A percentile compares a stretch with the other conserved stretches of the same genome.
phyloP scores from a whole-genome alignment of 2,113 vertebrate genomes.

The Cynoglossus semilaevis region DNA sequence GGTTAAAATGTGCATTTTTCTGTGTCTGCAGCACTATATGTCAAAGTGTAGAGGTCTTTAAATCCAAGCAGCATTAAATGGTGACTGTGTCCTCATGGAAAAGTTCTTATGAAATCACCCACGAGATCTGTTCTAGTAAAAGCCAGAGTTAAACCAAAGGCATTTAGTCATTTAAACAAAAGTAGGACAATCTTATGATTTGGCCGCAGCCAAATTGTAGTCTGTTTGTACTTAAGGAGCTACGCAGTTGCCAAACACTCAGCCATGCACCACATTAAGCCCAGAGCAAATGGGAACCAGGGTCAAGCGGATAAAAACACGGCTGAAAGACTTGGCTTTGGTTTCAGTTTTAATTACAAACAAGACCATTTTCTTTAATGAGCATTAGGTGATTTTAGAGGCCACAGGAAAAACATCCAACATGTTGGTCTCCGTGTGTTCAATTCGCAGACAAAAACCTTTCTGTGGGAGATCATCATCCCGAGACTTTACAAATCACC shows the following conservation, averaged over 20 bases:
- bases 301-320: slow-evolving; percentile 7
- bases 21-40: not conserved
- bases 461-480: slow-evolving; percentile 16
- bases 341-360: slow-evolving; percentile 1
- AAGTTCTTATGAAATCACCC: not conserved
- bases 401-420: slow-evolving; percentile 5
- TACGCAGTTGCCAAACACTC: slow-evolving; percentile 18
- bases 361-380: not conserved
- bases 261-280: not conserved
- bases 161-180: slow-evolving; percentile 3
- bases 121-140: not conserved
- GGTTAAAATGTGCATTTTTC: not conserved
- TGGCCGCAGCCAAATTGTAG: slow-evolving; percentile 6
- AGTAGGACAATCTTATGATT: slow-evolving; percentile 4
- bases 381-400: not conserved
- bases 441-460: slow-evolving; percentile 38
- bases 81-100: not conserved
- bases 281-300: not conserved
- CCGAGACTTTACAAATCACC: slow-evolving; percentile 7
- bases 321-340: not conserved
- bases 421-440: slow-evolving; percentile 18
- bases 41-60: not conserved
- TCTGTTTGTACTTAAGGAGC: slow-evolving; percentile 36
- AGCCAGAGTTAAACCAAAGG: not conserved
- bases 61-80: not conserved